Evolutionary conservation across 2,113 vertebrate genomes (phyloP).

Genomic region (Sakesphorus luctuosus): DNA sequence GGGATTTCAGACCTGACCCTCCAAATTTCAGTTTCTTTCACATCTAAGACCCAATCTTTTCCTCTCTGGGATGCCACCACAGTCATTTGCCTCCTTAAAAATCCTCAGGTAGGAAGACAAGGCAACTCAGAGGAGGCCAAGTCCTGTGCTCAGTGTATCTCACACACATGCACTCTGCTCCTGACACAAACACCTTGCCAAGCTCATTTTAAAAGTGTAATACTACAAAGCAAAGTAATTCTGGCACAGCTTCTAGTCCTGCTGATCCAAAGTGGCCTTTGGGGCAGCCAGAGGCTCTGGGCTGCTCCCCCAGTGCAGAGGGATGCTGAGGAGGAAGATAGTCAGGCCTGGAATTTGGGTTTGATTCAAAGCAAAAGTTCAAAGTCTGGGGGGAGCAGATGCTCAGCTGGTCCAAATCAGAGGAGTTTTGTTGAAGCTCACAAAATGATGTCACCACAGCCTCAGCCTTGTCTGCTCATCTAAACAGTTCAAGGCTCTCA

Average conservation of each 20-base stretch:
- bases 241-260: slow-evolving; percentile 25
- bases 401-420: slow-evolving; percentile 61
- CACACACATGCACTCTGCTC: background rate
- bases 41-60: background rate
- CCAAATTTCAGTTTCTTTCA: background rate
- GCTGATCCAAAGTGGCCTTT: slow-evolving; percentile 20
- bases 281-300: slow-evolving; percentile 8
- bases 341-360: slow-evolving; percentile 27
- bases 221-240: slow-evolving; percentile 23
- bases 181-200: background rate
- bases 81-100: background rate
- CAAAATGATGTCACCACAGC: background rate
- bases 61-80: background rate
- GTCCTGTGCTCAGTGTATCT: background rate
- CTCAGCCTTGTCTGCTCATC: background rate
- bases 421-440: background rate
- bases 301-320: background rate
- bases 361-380: slow-evolving; percentile 50
- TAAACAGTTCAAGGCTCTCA: background rate
- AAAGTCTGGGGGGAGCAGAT: slow-evolving; percentile 43
- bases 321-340: slow-evolving; percentile 49
- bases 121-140: background rate
- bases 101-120: background rate
- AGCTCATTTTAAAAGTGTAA: background rate
- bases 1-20: background rate